A percentile compares a stretch with the other conserved stretches of the same genome.
phyloP scores from a whole-genome alignment of 2,888 invertebrate genomes.

The Synergus umbraculus region DNA sequence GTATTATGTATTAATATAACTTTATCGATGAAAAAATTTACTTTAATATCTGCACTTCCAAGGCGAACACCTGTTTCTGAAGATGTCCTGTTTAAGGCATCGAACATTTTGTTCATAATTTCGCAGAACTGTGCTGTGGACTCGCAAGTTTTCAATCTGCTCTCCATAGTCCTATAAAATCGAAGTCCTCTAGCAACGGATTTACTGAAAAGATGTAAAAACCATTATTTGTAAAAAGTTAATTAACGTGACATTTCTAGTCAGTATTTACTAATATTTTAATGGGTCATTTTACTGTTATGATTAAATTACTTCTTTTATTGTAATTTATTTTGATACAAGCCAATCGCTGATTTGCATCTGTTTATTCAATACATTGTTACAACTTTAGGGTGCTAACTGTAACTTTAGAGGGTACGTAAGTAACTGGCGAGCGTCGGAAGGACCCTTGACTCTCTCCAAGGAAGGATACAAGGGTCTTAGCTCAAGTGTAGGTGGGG shows the following conservation, averaged over 20 bases:
- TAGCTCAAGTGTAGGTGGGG: too few relatives aligned
- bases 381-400: too few relatives aligned
- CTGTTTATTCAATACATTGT: too few relatives aligned
- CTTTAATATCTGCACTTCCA: background rate
- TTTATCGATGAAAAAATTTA: slow-evolving; percentile 10
- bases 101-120: slow-evolving; percentile 34
- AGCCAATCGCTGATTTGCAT: too few relatives aligned
- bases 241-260: background rate
- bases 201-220: slow-evolving; percentile 42
- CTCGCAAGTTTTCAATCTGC: slow-evolving; percentile 23
- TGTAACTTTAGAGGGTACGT: too few relatives aligned
- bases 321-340: too few relatives aligned
- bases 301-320: too few relatives aligned
- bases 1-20: background rate
- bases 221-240: background rate
- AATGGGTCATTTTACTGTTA: background rate
- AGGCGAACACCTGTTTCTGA: too few relatives aligned
- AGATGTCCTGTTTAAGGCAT: slow-evolving; percentile 36
- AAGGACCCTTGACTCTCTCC: too few relatives aligned
- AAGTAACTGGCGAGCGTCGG: too few relatives aligned
- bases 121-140: slow-evolving; percentile 40
- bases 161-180: slow-evolving; percentile 4
- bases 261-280: background rate
- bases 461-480: too few relatives aligned
- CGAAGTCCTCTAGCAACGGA: slow-evolving; percentile 35